Evolutionary conservation across 2,888 invertebrate species (phyloP), one percentile per base, ranked within the genome.

Genomic region (Leucophora obtusa): DNA sequence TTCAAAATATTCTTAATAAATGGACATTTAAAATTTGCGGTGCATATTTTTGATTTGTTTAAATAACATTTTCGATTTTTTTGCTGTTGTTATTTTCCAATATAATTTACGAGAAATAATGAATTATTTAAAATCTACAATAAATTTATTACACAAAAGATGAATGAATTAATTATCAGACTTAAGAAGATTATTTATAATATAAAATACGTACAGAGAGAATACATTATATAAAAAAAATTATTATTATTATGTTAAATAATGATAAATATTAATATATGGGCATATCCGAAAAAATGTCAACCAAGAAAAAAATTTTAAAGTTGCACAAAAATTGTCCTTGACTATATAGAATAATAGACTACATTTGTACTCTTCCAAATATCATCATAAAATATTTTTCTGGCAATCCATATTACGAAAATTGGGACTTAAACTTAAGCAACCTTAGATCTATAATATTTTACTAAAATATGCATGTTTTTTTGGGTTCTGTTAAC

Each of bases 91-190:
- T 15, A 43, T 71, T 43, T 72, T 47, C 7, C 4, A n/a, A 21
- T 28, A 24, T 50, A 50, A 54, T 38, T 73, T 65, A 54, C 1
- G 14, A 38, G 17, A 58, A 58, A 50, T 38, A 35, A 56, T 56
- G n/a, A 47, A 18, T 18, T 43, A 43, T 65, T 76, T 38, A 18
- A 59, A 74, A 60, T 60, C 60, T 63, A 71, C 51, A 14, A 60
- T 71, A 71, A 65, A 43, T 38, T 69, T 63, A 70, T 70, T 70
- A 70, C 58, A 70, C 50, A 50, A 76, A 59, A 65, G 62, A 63
- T 18, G 62, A 58, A 63, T 18, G 62, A 58, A 65, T 70, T 70
- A 66, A 70, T 79, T 70, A 65, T 59, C 69, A 79, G 79, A 79
- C 74, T 79, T 79, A 73, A 74, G 43, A 62, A 53, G 35, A 79